Evolutionary conservation across 2,113 vertebrate genomes (phyloP).

Genomic region (Sinocyclocheilus anophthalmus): DNA sequence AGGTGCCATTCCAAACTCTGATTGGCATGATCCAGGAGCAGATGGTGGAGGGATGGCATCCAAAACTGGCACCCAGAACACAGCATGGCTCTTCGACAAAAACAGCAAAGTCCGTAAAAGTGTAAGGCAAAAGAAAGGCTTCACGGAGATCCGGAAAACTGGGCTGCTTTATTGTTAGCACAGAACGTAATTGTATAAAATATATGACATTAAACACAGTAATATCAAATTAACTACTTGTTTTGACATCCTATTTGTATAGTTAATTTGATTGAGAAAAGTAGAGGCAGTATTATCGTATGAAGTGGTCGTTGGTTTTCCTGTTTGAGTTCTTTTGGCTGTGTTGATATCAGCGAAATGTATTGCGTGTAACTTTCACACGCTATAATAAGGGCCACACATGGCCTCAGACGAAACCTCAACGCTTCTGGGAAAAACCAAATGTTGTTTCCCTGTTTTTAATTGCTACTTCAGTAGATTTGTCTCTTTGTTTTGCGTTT

Average conservation of each 20-base stretch:
- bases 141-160: background rate
- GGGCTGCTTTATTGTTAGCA: constrained; percentile 3
- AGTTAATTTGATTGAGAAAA: constrained; percentile 18
- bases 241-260: background rate
- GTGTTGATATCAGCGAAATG: constrained; percentile 32
- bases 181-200: background rate
- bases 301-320: constrained; percentile 4
- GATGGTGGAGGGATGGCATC: constrained; percentile 71
- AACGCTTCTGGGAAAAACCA: constrained; percentile 68
- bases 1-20: constrained; percentile 57
- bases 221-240: background rate
- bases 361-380: constrained; percentile 52
- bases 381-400: constrained; percentile 52
- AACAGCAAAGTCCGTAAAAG: constrained; percentile 45
- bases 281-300: constrained; percentile 6
- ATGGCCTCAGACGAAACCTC: constrained; percentile 68
- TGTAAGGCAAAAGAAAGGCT: constrained; percentile 38
- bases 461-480: constrained; percentile 70
- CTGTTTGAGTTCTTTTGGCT: constrained; percentile 23
- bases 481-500: constrained; percentile 65
- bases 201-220: background rate
- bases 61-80: constrained; percentile 63
- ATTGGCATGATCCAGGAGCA: constrained; percentile 68
- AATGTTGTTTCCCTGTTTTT: constrained; percentile 69
- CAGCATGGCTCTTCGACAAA: constrained; percentile 45